Base-by-base conservation (phyloP, 2,888 invertebrate species). In the Spilarctia lutea region DNA sequence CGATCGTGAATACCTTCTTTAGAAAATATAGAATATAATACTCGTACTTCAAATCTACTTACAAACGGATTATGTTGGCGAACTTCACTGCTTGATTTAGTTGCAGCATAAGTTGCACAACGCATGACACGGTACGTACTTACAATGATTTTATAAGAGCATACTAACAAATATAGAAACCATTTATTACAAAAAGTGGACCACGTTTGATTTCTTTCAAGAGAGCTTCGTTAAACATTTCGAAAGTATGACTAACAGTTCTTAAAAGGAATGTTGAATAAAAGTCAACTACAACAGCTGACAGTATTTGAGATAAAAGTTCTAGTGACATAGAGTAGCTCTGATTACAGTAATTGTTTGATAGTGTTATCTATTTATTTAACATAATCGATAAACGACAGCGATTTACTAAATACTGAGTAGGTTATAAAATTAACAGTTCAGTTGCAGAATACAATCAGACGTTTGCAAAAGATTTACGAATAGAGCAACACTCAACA, bases 121-220 rank as follows among this genome's bases (percentile, higher is more conserved):
- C 79, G 75, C 75, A 77, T 76, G 73, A 81, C 78, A 83, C 83
- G 77, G 30, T 63, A 63, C 73, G 69, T 73, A 77, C n/a, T n/a
- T n/a, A n/a, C 74, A 73, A 78, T 81, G 81, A 84, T 86, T 83
- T 82, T 82, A 83, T 83, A 75, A 81, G 67, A 63, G 66, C 65
- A 66, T 80, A 79, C 75, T 79, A 80, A 89, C 90, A 85, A 88
- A 93, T 92, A 93, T 90, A 91, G 93, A 78, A 87, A 88, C 88
- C 86, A 89, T 91, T 89, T 91, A 88, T 91, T 88, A 88, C 83
- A 87, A 86, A 88, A 83, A 76, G 82, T 30, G 78, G 81, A 88
- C 86, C 79, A 82, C 52, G 87, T 88, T 88, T 87, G 87, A 89
- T 89, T 86, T 84, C 84, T 83, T 87, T 85, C 90, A 88, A 88